phyloP scores from a whole-genome alignment of 1,140 invertebrate genomes.

The Delia radicum region DNA sequence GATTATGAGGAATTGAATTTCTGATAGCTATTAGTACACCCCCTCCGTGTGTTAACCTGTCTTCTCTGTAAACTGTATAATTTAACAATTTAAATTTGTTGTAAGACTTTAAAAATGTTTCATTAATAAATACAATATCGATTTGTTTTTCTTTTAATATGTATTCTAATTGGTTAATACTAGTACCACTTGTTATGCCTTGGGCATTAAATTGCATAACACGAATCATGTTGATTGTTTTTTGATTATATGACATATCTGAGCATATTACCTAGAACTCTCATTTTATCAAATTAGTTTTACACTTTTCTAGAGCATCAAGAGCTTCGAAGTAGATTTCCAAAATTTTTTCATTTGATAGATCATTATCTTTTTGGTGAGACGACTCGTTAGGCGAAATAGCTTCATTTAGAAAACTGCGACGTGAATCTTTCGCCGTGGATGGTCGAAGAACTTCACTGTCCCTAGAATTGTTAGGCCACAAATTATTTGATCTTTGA shows the following conservation, averaged over 20 bases:
- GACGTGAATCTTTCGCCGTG: too few species aligned
- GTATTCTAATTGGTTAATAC: too few species aligned
- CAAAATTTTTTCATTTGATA: not conserved
- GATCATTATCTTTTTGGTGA: not conserved
- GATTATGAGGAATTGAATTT: too few species aligned
- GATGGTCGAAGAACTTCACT: too few species aligned
- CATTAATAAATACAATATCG: too few species aligned
- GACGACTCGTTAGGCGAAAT: not conserved
- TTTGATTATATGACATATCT: conserved; percentile 1
- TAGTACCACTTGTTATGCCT: too few species aligned
- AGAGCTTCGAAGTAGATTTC: not conserved
- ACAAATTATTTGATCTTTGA: not conserved
- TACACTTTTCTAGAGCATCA: not conserved
- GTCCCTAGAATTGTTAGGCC: not conserved
- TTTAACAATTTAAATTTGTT: too few species aligned
- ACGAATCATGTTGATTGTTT: not conserved
- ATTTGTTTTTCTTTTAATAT: too few species aligned
- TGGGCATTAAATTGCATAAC: conserved; percentile 6
- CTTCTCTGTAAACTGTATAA: too few species aligned
- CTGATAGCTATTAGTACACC: too few species aligned
- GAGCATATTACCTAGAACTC: not conserved
- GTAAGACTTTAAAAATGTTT: too few species aligned
- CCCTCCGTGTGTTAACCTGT: too few species aligned
- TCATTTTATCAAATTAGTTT: conserved; percentile 7
- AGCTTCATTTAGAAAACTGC: not conserved